Conservation (phyloP, 1,140 invertebrate species). For the Metaphire vulgaris region DNA sequence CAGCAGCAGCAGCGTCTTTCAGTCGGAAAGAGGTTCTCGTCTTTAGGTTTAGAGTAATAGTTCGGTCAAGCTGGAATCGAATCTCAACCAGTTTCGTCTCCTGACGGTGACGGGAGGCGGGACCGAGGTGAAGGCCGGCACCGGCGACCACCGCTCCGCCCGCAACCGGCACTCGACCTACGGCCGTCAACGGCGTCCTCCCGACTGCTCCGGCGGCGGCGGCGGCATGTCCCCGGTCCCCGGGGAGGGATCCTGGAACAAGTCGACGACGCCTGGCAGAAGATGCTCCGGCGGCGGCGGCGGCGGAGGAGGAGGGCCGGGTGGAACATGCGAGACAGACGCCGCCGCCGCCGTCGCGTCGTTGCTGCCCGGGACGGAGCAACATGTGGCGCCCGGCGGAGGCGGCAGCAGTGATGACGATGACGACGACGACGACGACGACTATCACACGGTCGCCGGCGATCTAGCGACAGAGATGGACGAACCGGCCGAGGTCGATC, state of each 20-base stretch:
- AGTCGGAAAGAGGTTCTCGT: neutral
- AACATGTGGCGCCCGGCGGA: no score
- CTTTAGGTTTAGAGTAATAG: neutral
- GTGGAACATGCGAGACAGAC: neutral
- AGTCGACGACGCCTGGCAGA: neutral
- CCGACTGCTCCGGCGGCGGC: neutral
- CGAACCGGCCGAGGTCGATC: neutral
- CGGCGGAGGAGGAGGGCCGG: no score
- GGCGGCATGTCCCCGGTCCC: no score
- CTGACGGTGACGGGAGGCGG: constrained; percentile 10
- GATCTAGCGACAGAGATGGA: neutral
- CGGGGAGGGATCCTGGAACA: neutral
- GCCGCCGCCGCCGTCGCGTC: neutral
- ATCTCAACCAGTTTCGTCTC: constrained; percentile 20
- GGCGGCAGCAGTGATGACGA: neutral
- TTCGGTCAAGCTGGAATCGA: constrained; percentile 11
- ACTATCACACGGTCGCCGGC: neutral
- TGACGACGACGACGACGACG: neutral
- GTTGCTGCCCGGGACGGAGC: no score
- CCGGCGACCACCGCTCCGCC: neutral
- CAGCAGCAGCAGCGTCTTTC: neutral
- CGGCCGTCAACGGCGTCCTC: neutral
- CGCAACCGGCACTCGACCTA: neutral
- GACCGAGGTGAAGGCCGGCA: neutral
- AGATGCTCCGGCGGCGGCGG: no score